Percentiles rank a stretch among this genome's conserved stretches.
These are phyloP conservation scores for Epizoanthus ramosus DNA, from an alignment of 92 coral and sea anemone species.

Conservation along the genomic window DNA sequence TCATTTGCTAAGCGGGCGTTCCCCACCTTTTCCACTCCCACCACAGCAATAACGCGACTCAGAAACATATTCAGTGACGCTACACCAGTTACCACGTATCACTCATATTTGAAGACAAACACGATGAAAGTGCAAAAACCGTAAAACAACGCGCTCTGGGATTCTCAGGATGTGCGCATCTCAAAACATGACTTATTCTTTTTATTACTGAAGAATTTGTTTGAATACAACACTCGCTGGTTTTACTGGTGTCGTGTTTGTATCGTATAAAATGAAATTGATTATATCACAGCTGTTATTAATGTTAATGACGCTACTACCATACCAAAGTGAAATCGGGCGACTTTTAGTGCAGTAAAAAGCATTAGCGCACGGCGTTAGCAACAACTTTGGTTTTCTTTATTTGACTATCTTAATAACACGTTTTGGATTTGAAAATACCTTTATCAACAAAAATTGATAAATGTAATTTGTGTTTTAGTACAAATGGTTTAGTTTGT, in stretches of 20 bases:
- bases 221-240: background rate
- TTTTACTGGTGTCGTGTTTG: conserved; percentile 12
- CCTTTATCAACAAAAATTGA: too few species aligned
- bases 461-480: too few species aligned
- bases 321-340: background rate
- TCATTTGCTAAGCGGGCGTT: too few species aligned
- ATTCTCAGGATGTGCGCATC: background rate
- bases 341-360: background rate
- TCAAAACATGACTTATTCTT: background rate
- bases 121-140: background rate
- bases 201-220: background rate
- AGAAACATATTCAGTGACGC: too few species aligned
- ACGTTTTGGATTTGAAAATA: too few species aligned
- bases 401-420: too few species aligned
- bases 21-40: too few species aligned
- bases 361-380: background rate
- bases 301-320: background rate
- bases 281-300: background rate
- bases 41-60: too few species aligned
- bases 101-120: too few species aligned
- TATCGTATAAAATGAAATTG: background rate
- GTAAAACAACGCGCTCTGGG: background rate
- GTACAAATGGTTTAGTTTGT: too few species aligned
- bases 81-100: too few species aligned
- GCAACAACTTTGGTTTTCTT: too few species aligned